Conservation (phyloP, 2,113 vertebrate species). For the Hydrochoerus hydrochaeris region DNA sequence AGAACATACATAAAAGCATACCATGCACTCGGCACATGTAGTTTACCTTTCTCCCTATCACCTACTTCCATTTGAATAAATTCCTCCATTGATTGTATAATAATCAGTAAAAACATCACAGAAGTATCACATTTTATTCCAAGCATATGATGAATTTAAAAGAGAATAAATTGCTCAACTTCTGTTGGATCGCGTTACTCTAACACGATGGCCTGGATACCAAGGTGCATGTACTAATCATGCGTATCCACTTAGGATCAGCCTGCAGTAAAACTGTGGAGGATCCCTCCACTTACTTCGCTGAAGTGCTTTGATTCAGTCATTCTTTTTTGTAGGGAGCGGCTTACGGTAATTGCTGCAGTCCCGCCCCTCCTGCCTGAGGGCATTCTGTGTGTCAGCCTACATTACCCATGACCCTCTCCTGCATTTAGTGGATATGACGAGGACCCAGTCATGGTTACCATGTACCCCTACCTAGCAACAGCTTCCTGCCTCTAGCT, state of each 20-base stretch:
- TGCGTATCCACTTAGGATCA: constrained; percentile 21
- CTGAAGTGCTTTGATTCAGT: constrained; percentile 57
- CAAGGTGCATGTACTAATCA: constrained; percentile 21
- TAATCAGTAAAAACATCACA: not conserved
- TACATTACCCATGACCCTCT: too few relatives aligned
- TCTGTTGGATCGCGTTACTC: not conserved
- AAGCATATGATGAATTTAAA: not conserved
- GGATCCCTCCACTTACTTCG: not conserved
- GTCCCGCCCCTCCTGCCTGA: too few relatives aligned
- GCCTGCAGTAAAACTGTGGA: constrained; percentile 17
- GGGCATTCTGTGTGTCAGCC: too few relatives aligned
- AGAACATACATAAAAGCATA: not conserved
- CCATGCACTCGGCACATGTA: not conserved
- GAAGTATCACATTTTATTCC: constrained; percentile 15
- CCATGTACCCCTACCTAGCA: too few relatives aligned
- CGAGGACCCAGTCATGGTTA: too few relatives aligned
- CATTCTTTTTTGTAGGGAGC: constrained; percentile 42
- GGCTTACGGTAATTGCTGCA: too few relatives aligned
- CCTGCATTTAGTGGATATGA: too few relatives aligned
- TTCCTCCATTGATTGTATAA: not conserved
- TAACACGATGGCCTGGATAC: not conserved
- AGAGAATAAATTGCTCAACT: constrained; percentile 25
- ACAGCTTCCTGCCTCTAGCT: too few relatives aligned
- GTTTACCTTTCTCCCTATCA: constrained; percentile 49
- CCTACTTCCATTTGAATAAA: constrained; percentile 48